Base-by-base conservation (phyloP, 2,797 vertebrate species). In the Taenioides sp. region DNA sequence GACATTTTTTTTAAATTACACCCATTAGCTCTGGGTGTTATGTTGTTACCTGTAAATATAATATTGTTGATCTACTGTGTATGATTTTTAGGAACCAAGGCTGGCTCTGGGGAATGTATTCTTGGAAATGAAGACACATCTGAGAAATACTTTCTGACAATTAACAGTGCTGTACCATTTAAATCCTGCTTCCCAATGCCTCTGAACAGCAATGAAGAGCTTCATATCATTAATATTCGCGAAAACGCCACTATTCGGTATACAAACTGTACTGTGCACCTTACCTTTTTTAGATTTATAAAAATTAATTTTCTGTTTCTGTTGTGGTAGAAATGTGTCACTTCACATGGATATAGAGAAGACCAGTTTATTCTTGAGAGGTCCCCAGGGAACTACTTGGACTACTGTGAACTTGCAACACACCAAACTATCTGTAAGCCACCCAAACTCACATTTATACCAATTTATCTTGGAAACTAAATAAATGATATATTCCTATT, bases 221-320 rank as follows among this genome's bases (percentile, higher is more conserved):
- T 94, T 25, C 91, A 95, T 65, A 87, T 95, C 65, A 86, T 95
- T 68, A 94, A 94, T 81, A 92, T 95, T 72, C 91, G 83, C 2
- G 92, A 93, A 47, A 55, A 64, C 3, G 40, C 77, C 27, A 67
- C 0, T 27, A 50, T 85, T 68, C 43, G 91, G 94, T 95, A 90
- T 91, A 76, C 22, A 58, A 66, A 72, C 25, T 14, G 20, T 23
- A 37, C 20, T 34, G 43, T 0, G 16, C 23, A 3, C 14, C 6
- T 20, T 3, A 49, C 50, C 12, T 22, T 31, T n/a, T 64, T 4
- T 18, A 28, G n/a, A 54, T 22, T 22, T 12, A 2, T 64, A 65
- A 71, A 4, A 9, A 31, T 23, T 1, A 63, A 2, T 31, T 59
- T 47, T 43, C 27, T 9, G 5, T 57, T 74, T 16, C 73, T 71